Evolutionary conservation across 2,113 vertebrate genomes (phyloP).

Genomic region (Puntigrus tetrazona): DNA sequence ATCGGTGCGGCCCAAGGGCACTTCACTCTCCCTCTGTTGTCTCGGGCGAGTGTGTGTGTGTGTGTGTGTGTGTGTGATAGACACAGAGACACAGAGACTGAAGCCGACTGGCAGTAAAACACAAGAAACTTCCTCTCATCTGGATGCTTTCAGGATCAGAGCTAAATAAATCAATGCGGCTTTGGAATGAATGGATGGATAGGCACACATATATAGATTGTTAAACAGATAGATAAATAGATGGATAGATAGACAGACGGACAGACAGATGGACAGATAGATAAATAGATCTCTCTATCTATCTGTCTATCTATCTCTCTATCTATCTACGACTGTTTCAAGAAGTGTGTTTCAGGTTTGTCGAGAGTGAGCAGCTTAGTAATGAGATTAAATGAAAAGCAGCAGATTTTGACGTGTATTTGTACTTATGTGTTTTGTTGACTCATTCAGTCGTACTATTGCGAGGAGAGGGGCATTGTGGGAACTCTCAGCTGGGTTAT

Average conservation of each 20-base stretch:
- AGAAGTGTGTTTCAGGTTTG: neutral
- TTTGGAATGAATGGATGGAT: neutral
- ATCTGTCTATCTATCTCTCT: too few species aligned
- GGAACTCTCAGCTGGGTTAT: constrained; percentile 24
- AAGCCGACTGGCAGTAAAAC: neutral
- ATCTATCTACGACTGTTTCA: too few species aligned
- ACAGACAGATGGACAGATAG: neutral
- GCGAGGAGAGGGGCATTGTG: constrained; percentile 19
- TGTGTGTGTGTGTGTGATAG: neutral
- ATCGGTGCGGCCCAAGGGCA: neutral
- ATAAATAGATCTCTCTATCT: too few species aligned
- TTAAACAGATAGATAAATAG: neutral
- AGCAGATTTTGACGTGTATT: neutral
- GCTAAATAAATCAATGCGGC: neutral
- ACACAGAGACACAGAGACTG: neutral
- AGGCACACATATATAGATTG: too few species aligned
- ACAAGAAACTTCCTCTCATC: neutral
- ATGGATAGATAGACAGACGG: neutral
- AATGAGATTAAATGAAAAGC: neutral
- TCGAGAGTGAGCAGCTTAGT: neutral
- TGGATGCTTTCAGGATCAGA: neutral
- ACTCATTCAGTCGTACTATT: constrained; percentile 3
- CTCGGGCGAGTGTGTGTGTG: neutral
- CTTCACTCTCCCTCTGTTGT: neutral
- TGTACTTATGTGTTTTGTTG: neutral